Conservation (phyloP, 2,113 vertebrate species). For the Gracilinanus agilis region DNA sequence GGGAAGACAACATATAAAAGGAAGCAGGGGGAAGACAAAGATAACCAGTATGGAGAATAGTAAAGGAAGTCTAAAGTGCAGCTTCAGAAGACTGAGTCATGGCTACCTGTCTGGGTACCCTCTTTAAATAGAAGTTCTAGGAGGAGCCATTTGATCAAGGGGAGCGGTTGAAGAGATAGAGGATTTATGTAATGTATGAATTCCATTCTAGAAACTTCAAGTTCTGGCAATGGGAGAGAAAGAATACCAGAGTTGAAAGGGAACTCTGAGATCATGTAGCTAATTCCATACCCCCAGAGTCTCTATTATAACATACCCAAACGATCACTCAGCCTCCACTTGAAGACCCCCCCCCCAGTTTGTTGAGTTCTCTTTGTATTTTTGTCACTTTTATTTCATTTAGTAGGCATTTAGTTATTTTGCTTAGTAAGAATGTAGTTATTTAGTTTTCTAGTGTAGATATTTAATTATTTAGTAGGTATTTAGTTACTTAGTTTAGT, state of each 20-base stretch:
- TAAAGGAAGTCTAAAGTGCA: background rate
- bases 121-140: background rate
- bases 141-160: background rate
- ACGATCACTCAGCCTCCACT: background rate
- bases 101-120: background rate
- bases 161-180: background rate
- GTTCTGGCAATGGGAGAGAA: background rate
- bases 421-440: no score
- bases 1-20: background rate
- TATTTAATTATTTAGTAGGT: no score
- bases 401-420: no score
- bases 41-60: background rate
- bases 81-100: background rate
- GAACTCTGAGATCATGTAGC: background rate
- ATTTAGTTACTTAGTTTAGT: no score
- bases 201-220: no score
- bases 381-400: no score
- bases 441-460: no score
- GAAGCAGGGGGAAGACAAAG: background rate
- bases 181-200: background rate
- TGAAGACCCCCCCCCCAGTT: no score
- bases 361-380: no score
- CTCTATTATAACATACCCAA: background rate
- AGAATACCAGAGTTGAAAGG: background rate
- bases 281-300: background rate